These are phyloP conservation scores for Aphelocoma californica DNA, from an alignment of 2,797 vertebrate genomes.

Conservation along the genomic window DNA sequence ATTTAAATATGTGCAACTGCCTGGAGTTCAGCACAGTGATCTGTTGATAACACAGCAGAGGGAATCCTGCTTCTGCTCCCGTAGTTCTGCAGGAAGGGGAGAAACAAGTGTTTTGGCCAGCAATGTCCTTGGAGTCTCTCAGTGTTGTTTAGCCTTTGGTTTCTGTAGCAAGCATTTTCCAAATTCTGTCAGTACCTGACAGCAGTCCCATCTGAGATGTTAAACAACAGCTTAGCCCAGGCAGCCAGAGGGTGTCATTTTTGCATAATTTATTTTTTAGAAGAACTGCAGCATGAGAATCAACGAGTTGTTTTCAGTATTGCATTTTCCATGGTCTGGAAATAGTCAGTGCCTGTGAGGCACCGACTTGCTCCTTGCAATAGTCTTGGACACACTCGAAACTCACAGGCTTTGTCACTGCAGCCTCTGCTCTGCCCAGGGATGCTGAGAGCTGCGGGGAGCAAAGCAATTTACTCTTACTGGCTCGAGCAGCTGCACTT, in stretches of 20 bases:
- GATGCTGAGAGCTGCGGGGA: not conserved
- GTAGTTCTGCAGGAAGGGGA: not conserved
- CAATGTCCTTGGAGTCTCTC: not conserved
- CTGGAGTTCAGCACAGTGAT: not conserved
- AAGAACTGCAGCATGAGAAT: not conserved
- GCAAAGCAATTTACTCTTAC: not conserved
- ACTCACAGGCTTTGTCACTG: not conserved
- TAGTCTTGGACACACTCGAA: not conserved
- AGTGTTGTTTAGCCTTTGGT: not conserved
- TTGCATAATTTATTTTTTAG: not conserved
- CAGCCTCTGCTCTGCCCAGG: not conserved
- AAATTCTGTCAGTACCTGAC: not conserved
- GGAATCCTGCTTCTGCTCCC: not conserved
- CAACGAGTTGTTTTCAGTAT: not conserved
- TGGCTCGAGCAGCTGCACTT: not conserved
- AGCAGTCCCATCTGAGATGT: not conserved
- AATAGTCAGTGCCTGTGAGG: not conserved
- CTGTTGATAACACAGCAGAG: not conserved
- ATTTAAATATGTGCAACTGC: not conserved
- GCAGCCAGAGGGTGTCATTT: not conserved
- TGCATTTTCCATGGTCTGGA: slow-evolving; percentile 5
- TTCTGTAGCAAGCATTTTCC: not conserved
- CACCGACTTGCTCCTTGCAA: not conserved
- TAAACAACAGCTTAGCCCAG: not conserved
- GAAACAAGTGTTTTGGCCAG: not conserved